Evolutionary conservation across 2,113 vertebrate genomes (phyloP).

Genomic region (Grantiella picta): DNA sequence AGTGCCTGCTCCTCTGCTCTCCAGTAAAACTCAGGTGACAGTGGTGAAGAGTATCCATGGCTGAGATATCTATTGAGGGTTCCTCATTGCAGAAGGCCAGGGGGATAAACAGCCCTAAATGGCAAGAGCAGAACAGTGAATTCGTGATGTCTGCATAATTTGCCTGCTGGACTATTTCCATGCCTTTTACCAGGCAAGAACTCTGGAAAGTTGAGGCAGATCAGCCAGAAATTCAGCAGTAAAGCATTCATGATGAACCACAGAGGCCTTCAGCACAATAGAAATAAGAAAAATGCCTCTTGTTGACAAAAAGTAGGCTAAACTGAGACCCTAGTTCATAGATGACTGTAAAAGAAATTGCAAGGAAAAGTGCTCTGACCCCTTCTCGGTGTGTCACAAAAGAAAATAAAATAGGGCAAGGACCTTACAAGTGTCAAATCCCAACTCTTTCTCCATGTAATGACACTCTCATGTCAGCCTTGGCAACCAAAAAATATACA

Average conservation of each 20-base stretch:
- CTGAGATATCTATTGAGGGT: background rate
- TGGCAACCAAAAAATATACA: conserved; percentile 26
- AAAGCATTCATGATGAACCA: background rate
- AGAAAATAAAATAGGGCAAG: background rate
- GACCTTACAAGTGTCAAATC: background rate
- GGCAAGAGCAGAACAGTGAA: background rate
- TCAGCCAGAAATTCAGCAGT: background rate
- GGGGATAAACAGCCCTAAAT: background rate
- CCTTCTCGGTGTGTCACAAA: background rate
- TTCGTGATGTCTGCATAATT: background rate
- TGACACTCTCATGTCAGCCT: background rate
- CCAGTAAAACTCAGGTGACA: background rate
- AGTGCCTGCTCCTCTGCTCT: fast-evolving
- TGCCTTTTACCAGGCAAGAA: background rate
- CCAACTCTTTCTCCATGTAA: background rate
- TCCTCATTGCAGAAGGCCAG: background rate
- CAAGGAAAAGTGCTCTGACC: background rate
- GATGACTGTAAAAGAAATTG: background rate
- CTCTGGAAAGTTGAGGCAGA: background rate
- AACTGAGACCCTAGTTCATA: background rate
- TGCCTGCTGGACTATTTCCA: background rate
- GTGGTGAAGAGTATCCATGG: too few relatives aligned
- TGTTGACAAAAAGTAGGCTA: background rate
- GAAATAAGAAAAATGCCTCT: background rate
- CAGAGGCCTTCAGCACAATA: background rate